phyloP scores from a whole-genome alignment of 2,888 invertebrate species.

The Cryptus viduatorius region DNA sequence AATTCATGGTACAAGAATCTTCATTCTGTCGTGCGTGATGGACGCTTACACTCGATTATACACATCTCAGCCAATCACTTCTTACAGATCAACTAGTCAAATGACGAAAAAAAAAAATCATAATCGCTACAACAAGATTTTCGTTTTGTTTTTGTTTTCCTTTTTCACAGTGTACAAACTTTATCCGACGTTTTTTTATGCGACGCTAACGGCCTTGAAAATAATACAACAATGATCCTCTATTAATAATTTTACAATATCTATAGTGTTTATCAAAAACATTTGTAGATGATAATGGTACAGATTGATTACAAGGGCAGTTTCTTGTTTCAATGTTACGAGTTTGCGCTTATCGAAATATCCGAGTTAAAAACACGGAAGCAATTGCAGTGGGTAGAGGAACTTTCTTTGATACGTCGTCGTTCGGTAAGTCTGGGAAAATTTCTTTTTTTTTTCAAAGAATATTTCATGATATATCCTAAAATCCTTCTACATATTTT shows the following conservation, averaged over 20 bases:
- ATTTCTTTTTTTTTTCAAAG: not conserved
- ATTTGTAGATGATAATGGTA: slow-evolving; percentile 51
- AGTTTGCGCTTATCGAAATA: slow-evolving; percentile 60
- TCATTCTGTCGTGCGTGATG: slow-evolving; percentile 32
- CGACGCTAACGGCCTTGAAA: slow-evolving; percentile 44
- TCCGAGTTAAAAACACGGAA: slow-evolving; percentile 23
- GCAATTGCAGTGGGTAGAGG: slow-evolving; percentile 64
- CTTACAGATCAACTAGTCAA: slow-evolving; percentile 32
- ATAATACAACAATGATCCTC: slow-evolving; percentile 60
- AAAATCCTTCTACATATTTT: slow-evolving; percentile 1
- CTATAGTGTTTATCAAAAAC: slow-evolving; percentile 60
- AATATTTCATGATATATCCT: slow-evolving; percentile 11
- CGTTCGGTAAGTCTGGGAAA: slow-evolving; percentile 45
- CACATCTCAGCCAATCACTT: slow-evolving; percentile 55
- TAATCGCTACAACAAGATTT: slow-evolving; percentile 28
- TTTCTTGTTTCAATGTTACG: slow-evolving; percentile 81
- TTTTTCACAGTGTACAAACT: slow-evolving; percentile 60
- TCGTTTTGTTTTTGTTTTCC: slow-evolving; percentile 19
- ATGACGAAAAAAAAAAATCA: slow-evolving; percentile 37
- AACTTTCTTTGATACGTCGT: slow-evolving; percentile 66
- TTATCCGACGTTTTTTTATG: slow-evolving; percentile 55
- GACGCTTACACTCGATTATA: slow-evolving; percentile 58
- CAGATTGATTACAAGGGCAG: slow-evolving; percentile 72
- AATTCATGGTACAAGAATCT: slow-evolving; percentile 61
- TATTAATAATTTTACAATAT: slow-evolving; percentile 63